Conservation (phyloP, 2,888 invertebrate species). For the Eristalis pertinax region DNA sequence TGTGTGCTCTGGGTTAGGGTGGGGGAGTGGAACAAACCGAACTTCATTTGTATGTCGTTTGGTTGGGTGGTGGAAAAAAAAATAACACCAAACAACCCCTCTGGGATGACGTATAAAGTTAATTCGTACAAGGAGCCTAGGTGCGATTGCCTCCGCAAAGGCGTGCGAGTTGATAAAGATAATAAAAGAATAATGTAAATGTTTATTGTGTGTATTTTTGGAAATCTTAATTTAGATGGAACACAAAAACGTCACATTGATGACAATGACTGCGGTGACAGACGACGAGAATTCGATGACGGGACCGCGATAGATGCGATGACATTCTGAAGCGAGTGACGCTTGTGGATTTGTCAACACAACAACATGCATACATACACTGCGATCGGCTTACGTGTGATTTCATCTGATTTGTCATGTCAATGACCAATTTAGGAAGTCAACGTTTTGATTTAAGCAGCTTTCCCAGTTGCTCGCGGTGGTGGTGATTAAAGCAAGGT, state of each 20-base stretch:
- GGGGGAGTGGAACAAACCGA: neutral
- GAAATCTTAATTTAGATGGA: conserved; percentile 56
- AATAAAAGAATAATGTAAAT: conserved; percentile 44
- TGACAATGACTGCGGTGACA: neutral
- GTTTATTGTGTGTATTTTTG: conserved; percentile 41
- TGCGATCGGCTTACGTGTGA: conserved; percentile 32
- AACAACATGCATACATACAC: neutral
- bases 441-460: conserved; percentile 13
- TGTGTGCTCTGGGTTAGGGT: neutral
- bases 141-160: conserved; percentile 44
- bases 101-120: conserved; percentile 26
- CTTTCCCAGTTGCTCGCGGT: conserved; percentile 7
- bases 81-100: neutral
- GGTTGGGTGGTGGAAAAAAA: neutral
- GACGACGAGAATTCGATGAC: neutral
- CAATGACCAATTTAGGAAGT: conserved; percentile 60
- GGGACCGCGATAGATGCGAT: conserved; percentile 2
- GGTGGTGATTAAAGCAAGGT: neutral
- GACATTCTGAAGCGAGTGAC: conserved; percentile 44
- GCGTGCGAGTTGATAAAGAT: conserved; percentile 35
- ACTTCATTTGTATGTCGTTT: neutral
- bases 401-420: conserved; percentile 62
- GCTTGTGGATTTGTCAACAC: conserved; percentile 56
- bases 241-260: neutral
- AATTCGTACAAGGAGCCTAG: conserved; percentile 33